Evolutionary conservation across 2,888 invertebrate genomes (phyloP), one percentile per base, ranked within the genome.

Genomic region (Campopleginae sp.): DNA sequence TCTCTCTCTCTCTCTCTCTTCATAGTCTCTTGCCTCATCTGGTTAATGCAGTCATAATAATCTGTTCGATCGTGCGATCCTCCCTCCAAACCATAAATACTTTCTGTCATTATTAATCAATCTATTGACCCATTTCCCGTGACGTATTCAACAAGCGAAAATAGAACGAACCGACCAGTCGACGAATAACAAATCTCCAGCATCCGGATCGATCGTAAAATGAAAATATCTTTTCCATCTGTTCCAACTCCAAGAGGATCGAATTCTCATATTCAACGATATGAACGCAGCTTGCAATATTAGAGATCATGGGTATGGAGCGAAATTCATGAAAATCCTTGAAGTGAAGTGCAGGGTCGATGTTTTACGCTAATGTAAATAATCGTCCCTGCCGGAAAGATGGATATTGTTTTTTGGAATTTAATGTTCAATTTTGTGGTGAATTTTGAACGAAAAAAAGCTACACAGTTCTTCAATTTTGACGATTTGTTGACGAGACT

Each of bases 11-110:
- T 19, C 70, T 44, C 58, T 71, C 63, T 12, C 17, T 27, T 33
- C 42, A 66, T 80, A 65, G 61, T 77, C 82, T 75, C 74, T 76
- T 63, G 51, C 27, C 42, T 1, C n/a, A n/a, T n/a, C 58, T 70
- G 66, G 44, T 54, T 44, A 51, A 76, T 42, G 76, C 51, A 71
- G 42, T 71, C 70, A 38, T 33, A 19, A 61, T 48, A 63, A 70
- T 51, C 51, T 51, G 76, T 82, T 76, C 70, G 65, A 51, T 76
- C 70, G 42, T 33, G 6, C 33, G 6, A 7, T 12, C 66, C 19
- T 12, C 42, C 19, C 48, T 33, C 44, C 0, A 46, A 70, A 70
- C 44, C 33, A 12, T 46, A 19, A 23, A 68, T 44, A 54, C 23
- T 68, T 27, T 68, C 70, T 31, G 70, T 70, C 33, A 46, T 27